Conservation (phyloP, 2,888 invertebrate genomes). For the Acronicta psi region DNA sequence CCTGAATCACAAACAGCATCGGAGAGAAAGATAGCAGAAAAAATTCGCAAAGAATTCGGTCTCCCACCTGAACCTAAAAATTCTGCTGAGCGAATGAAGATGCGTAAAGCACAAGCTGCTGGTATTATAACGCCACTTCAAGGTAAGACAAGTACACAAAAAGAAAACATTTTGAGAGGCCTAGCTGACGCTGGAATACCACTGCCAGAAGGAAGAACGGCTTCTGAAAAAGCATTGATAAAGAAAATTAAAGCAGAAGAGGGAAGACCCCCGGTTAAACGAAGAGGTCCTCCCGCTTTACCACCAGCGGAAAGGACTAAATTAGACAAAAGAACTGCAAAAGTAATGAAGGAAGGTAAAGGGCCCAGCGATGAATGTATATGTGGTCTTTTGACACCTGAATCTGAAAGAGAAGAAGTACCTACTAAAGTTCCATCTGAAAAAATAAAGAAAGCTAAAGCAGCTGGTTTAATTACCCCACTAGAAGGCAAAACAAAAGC, state of each 20-base stretch:
- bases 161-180: slow-evolving; percentile 37
- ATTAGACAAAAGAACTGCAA: slow-evolving; percentile 55
- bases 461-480: slow-evolving; percentile 59
- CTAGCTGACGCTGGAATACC: slow-evolving; percentile 43
- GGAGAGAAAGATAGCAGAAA: slow-evolving; percentile 58
- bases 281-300: slow-evolving; percentile 10
- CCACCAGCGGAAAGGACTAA: slow-evolving; percentile 41
- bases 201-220: slow-evolving; percentile 57
- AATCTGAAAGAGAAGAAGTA: slow-evolving; percentile 38
- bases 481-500: slow-evolving; percentile 55
- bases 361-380: slow-evolving; percentile 63
- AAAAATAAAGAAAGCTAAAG: slow-evolving; percentile 57
- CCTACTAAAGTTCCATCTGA: slow-evolving; percentile 37
- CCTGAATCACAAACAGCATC: slow-evolving; percentile 45
- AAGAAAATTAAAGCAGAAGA: slow-evolving; percentile 21
- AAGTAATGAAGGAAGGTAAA: slow-evolving; percentile 59
- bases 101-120: slow-evolving; percentile 55
- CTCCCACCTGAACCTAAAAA: slow-evolving; percentile 56
- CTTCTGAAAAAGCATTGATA: slow-evolving; percentile 52
- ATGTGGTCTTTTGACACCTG: slow-evolving; percentile 57
- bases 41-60: slow-evolving; percentile 59
- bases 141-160: slow-evolving; percentile 47
- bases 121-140: slow-evolving; percentile 54
- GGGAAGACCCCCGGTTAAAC: slow-evolving; percentile 1
- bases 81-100: slow-evolving; percentile 41